phyloP scores from a whole-genome alignment of 2,888 invertebrate species.

The Harmothoe impar region DNA sequence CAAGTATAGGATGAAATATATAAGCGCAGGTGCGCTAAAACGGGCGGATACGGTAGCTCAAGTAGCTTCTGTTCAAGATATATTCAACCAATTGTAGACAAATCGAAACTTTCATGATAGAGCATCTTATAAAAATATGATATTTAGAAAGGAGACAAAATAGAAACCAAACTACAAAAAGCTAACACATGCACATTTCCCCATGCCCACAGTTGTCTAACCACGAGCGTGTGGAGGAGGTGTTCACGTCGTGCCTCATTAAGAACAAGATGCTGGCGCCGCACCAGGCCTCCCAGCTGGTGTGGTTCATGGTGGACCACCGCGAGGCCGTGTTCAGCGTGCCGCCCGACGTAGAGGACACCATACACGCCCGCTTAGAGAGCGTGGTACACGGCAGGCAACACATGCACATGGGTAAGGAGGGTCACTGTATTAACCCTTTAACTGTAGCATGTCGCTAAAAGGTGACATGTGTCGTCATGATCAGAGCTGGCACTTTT shows the following conservation, averaged over 20 bases:
- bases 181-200: too few relatives aligned
- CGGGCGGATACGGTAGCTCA: too few relatives aligned
- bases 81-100: too few relatives aligned
- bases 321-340: conserved; percentile 76
- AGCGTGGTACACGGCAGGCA: background rate
- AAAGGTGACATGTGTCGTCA: background rate
- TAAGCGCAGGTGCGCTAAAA: too few relatives aligned
- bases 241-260: conserved; percentile 77
- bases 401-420: conserved; percentile 30
- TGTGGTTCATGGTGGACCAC: conserved; percentile 79
- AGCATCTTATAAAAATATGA: too few relatives aligned
- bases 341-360: conserved; percentile 76
- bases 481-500: background rate
- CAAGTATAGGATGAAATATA: too few relatives aligned
- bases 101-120: too few relatives aligned
- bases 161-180: too few relatives aligned
- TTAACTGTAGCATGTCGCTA: background rate
- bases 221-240: conserved; percentile 74
- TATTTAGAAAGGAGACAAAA: too few relatives aligned
- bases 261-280: conserved; percentile 78
- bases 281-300: conserved; percentile 77
- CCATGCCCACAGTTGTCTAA: conserved; percentile 74
- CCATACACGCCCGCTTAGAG: conserved; percentile 67
- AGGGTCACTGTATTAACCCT: too few relatives aligned
- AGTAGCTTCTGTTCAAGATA: too few relatives aligned